These are phyloP conservation scores for Chaitophorus viminalis DNA, from an alignment of 2,888 invertebrate species.

Conservation along the genomic window DNA sequence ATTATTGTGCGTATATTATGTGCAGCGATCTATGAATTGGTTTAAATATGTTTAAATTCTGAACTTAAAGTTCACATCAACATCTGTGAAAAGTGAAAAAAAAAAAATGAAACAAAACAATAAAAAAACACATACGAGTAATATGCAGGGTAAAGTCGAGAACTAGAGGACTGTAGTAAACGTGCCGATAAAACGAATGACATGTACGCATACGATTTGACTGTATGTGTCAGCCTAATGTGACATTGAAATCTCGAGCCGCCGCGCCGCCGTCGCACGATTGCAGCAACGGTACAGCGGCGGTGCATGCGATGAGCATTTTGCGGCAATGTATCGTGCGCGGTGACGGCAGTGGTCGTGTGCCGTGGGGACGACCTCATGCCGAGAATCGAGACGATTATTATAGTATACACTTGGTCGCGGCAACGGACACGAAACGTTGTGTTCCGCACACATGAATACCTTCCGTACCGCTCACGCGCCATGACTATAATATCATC, in stretches of 20 bases:
- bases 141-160: no score
- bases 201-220: neutral
- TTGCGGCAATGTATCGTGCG: neutral
- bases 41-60: no score
- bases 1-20: no score
- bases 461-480: neutral
- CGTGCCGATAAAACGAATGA: neutral
- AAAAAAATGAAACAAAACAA: slow-evolving; percentile 23
- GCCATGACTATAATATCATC: neutral
- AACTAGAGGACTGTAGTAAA: neutral
- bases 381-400: slow-evolving; percentile 25
- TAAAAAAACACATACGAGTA: neutral
- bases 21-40: no score
- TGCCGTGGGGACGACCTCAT: slow-evolving; percentile 40
- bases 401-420: slow-evolving; percentile 13
- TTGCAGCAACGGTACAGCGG: neutral
- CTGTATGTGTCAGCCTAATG: slow-evolving; percentile 24
- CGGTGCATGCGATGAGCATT: slow-evolving; percentile 26
- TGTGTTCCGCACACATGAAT: neutral
- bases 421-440: slow-evolving; percentile 1
- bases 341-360: neutral
- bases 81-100: no score
- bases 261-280: neutral
- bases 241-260: slow-evolving; percentile 58
- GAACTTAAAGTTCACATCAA: no score